Conservation (phyloP, 2,888 invertebrate genomes). For the Lycocerus yunnanus region DNA sequence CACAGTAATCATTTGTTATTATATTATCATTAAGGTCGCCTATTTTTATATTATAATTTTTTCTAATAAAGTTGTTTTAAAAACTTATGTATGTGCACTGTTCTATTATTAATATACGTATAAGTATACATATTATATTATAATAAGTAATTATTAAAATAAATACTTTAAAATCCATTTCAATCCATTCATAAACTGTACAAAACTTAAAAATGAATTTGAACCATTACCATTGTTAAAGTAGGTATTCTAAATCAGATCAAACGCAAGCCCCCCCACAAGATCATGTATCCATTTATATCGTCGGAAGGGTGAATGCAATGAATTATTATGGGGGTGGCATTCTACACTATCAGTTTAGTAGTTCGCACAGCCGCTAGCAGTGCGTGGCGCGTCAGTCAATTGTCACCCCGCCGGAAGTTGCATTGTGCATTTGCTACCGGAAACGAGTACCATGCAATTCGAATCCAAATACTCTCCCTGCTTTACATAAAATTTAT, state of each 20-base stretch:
- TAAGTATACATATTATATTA: too few species aligned
- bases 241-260: conserved; percentile 43
- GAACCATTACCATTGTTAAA: conserved; percentile 29
- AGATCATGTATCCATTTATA: conserved; percentile 40
- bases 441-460: conserved; percentile 55
- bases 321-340: conserved; percentile 27
- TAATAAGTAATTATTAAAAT: too few species aligned
- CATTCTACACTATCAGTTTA: conserved; percentile 37
- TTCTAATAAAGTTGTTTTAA: too few species aligned
- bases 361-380: conserved; percentile 40
- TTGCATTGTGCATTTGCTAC: conserved; percentile 53
- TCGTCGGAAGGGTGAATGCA: conserved; percentile 22
- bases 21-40: too few species aligned
- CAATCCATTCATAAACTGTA: background rate
- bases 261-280: conserved; percentile 40
- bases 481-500: conserved; percentile 27
- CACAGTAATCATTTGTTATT: too few species aligned
- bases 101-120: too few species aligned
- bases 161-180: too few species aligned
- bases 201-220: background rate
- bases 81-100: too few species aligned
- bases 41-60: too few species aligned
- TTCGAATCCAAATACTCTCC: conserved; percentile 42
- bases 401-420: conserved; percentile 50
- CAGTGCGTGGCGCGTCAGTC: conserved; percentile 55